Conservation (phyloP, 2,888 invertebrate species). For the Rhyacophila evoluta region DNA sequence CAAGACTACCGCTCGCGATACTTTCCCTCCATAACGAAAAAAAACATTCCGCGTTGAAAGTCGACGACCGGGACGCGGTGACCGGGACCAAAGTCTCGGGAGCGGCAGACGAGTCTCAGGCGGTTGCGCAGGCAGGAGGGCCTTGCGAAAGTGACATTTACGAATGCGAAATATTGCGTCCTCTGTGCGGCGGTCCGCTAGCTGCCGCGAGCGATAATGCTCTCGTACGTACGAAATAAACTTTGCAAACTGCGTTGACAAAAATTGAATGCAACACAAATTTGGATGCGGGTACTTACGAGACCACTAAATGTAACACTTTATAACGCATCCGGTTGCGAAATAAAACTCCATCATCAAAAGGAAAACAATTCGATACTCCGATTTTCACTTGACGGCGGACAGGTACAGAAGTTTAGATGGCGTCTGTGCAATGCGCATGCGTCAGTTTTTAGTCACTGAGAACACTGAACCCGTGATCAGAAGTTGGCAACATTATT, state of each 20-base stretch:
- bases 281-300: constrained; percentile 37
- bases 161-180: constrained; percentile 35
- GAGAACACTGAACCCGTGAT: constrained; percentile 13
- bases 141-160: constrained; percentile 25
- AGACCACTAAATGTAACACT: constrained; percentile 43
- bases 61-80: neutral
- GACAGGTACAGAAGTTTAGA: constrained; percentile 67
- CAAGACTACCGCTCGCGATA: constrained; percentile 41
- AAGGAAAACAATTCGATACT: constrained; percentile 37
- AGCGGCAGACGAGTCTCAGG: neutral
- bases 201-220: constrained; percentile 69
- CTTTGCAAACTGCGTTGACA: constrained; percentile 61
- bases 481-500: constrained; percentile 2
- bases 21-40: constrained; percentile 53
- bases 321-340: constrained; percentile 33
- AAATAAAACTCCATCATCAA: constrained; percentile 46
- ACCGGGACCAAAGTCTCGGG: neutral
- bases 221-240: constrained; percentile 66
- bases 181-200: constrained; percentile 53
- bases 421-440: constrained; percentile 72
- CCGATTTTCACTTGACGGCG: constrained; percentile 57
- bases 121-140: neutral
- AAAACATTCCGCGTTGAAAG: constrained; percentile 31
- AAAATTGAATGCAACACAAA: constrained; percentile 16
- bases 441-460: constrained; percentile 63